These are phyloP conservation scores for Eucidaris tribuloides DNA, from an alignment of 35 echinoderm and acorn worm species.

Conservation along the genomic window DNA sequence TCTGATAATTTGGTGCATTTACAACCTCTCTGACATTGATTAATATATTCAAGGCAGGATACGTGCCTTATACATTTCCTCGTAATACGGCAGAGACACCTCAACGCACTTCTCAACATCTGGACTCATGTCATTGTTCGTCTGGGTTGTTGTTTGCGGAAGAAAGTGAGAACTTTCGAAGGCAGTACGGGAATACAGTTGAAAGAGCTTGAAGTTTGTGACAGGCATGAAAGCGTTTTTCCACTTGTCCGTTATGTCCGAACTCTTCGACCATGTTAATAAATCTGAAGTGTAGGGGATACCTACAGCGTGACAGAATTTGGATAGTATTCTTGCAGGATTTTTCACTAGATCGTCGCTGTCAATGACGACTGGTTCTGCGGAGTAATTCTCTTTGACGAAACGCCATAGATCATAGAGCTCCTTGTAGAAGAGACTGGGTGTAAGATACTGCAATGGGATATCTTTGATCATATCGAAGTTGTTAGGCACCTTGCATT, in stretches of 20 bases:
- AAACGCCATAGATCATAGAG: neutral
- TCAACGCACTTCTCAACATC: slow-evolving; percentile 26
- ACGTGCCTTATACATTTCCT: slow-evolving; percentile 23
- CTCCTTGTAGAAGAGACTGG: neutral
- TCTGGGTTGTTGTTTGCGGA: neutral
- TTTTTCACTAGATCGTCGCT: slow-evolving; percentile 31
- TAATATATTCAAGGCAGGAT: too few species aligned
- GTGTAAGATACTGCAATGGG: neutral
- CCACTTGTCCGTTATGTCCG: neutral
- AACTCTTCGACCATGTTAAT: neutral
- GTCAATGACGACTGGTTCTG: slow-evolving; percentile 35
- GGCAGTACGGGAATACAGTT: neutral
- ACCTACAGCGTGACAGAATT: slow-evolving; percentile 7
- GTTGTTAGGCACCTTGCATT: too few species aligned
- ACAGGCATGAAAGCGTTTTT: neutral
- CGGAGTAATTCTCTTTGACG: neutral
- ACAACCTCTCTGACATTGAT: too few species aligned
- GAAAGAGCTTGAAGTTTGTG: neutral
- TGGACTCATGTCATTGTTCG: neutral
- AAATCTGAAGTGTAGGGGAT: slow-evolving; percentile 16
- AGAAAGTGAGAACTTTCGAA: slow-evolving; percentile 10
- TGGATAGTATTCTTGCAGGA: slow-evolving; percentile 17
- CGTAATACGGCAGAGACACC: slow-evolving; percentile 30
- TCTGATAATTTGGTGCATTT: too few species aligned
- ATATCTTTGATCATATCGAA: too few species aligned